Conservation (phyloP, 2,888 invertebrate genomes). For the Nudaria mundana region DNA sequence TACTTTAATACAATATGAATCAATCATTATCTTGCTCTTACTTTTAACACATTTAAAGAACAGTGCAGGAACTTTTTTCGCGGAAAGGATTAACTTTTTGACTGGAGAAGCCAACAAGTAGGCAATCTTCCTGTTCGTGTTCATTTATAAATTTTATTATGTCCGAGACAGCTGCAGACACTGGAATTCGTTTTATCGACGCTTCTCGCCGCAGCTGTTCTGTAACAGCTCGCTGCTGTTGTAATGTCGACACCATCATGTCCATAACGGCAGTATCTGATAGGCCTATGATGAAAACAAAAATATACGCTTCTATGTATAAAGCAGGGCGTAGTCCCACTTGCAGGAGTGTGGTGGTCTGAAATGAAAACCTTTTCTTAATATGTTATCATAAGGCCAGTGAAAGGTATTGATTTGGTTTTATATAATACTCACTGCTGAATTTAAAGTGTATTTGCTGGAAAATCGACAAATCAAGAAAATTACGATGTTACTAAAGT, state of each 20-base stretch:
- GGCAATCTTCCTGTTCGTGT: slow-evolving; percentile 95
- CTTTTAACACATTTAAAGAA: too few species aligned
- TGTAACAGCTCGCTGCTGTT: slow-evolving; percentile 96
- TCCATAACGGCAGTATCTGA: slow-evolving; percentile 94
- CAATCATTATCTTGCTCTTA: too few species aligned
- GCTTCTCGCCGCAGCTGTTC: slow-evolving; percentile 97
- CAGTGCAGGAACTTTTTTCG: slow-evolving; percentile 93
- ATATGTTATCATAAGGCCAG: too few species aligned
- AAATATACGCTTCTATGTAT: slow-evolving; percentile 53
- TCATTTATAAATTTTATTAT: slow-evolving; percentile 95
- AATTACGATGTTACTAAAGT: too few species aligned
- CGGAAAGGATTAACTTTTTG: slow-evolving; percentile 98
- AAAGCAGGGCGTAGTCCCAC: slow-evolving; percentile 73
- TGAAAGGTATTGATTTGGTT: too few species aligned
- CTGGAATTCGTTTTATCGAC: slow-evolving; percentile 91
- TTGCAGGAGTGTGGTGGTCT: slow-evolving; percentile 31
- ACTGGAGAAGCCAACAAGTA: slow-evolving; percentile 95
- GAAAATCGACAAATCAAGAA: too few species aligned
- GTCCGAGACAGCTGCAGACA: slow-evolving; percentile 95
- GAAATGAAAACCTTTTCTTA: slow-evolving; percentile 17
- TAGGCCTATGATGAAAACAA: slow-evolving; percentile 89
- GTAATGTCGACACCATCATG: slow-evolving; percentile 96
- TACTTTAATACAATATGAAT: not conserved
- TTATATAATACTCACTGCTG: too few species aligned
- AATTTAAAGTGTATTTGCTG: too few species aligned